Evolutionary conservation across 1,140 invertebrate genomes (phyloP).

Genomic region (Bombus sylvicola): DNA sequence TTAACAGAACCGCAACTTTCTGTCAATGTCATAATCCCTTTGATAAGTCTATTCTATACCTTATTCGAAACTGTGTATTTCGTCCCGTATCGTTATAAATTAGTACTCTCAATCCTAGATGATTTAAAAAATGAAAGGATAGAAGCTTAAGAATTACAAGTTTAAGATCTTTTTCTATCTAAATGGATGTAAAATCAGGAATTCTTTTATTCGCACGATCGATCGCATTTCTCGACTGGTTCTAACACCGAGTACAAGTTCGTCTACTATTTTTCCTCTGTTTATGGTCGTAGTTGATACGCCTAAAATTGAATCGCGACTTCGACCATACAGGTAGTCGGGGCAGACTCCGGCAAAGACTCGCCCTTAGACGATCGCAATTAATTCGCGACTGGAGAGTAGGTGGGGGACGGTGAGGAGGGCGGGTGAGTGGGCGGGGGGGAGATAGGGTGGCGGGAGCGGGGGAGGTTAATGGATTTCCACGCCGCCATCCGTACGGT

Average conservation of each 20-base stretch:
- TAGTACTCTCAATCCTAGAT: neutral
- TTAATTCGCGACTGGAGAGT: slow-evolving; percentile 78
- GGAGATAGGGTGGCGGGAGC: slow-evolving; percentile 32
- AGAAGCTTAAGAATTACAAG: too few species aligned
- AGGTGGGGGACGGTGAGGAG: slow-evolving; percentile 50
- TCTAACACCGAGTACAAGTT: neutral
- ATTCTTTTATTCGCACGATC: too few species aligned
- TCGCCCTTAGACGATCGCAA: slow-evolving; percentile 79
- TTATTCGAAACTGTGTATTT: slow-evolving; percentile 34
- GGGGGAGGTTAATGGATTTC: slow-evolving; percentile 78
- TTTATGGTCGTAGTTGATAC: slow-evolving; percentile 34
- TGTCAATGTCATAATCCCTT: slow-evolving; percentile 69
- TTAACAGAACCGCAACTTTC: slow-evolving; percentile 67
- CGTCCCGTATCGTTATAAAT: neutral
- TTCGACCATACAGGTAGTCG: slow-evolving; percentile 66
- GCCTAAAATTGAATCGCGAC: slow-evolving; percentile 63
- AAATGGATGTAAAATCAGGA: too few species aligned
- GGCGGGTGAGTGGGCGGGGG: slow-evolving; percentile 12
- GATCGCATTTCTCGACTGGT: neutral
- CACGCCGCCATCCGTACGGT: slow-evolving; percentile 77
- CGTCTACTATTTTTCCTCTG: neutral
- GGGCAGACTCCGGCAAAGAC: slow-evolving; percentile 73
- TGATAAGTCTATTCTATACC: slow-evolving; percentile 59
- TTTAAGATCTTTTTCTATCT: too few species aligned
- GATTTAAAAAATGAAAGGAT: too few species aligned